Evolutionary conservation across 2,113 vertebrate species (phyloP).

Genomic region (Crotalus helleri): DNA sequence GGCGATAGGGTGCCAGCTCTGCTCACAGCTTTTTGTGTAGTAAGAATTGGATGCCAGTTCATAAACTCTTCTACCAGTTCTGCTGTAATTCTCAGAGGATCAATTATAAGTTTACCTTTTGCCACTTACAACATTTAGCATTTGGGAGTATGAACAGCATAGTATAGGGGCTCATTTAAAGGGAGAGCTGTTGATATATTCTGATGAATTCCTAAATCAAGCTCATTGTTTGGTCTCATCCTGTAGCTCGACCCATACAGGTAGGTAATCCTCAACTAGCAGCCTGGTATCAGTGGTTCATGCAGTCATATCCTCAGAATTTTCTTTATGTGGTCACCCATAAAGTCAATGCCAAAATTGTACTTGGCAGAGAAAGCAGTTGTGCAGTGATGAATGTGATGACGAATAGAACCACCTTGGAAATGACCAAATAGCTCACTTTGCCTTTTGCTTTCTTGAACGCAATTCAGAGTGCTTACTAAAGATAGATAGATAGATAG

Average conservation of each 20-base stretch:
- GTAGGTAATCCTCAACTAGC: background rate
- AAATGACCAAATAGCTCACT: background rate
- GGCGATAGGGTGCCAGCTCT: background rate
- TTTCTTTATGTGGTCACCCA: background rate
- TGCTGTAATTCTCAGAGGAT: background rate
- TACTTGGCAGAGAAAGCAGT: background rate
- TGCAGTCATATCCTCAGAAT: background rate
- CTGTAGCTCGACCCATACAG: background rate
- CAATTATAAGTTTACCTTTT: background rate
- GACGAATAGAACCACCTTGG: background rate
- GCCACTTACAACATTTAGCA: background rate
- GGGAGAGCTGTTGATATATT: background rate
- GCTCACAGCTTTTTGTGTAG: background rate
- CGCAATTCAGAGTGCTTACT: background rate
- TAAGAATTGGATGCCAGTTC: background rate
- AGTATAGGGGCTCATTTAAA: background rate
- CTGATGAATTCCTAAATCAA: background rate
- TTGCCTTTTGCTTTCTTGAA: background rate
- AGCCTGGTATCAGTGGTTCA: background rate
- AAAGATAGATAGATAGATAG: background rate
- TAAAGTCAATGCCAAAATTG: background rate
- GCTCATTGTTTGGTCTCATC: background rate
- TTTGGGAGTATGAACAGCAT: background rate
- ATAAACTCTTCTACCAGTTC: background rate
- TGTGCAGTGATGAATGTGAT: background rate